Percentiles rank a stretch among this genome's conserved stretches.
Conservation (phyloP, 2,797 vertebrate species). For the Luscinia megarhynchos region DNA sequence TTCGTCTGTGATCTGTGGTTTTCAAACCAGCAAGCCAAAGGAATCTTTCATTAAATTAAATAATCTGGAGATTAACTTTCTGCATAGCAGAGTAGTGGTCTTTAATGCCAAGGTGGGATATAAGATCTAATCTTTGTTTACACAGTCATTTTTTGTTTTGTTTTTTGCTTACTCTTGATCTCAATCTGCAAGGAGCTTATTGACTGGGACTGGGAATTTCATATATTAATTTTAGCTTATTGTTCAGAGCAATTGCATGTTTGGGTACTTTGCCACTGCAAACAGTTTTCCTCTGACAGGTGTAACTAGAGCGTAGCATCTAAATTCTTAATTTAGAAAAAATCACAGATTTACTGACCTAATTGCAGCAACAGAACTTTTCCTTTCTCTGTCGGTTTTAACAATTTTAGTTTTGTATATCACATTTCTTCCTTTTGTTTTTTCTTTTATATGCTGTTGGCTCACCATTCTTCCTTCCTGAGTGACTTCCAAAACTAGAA, state of each 20-base stretch:
- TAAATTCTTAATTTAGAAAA: conserved; percentile 23
- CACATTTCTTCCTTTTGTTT: background rate
- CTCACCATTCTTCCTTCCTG: background rate
- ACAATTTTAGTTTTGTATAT: background rate
- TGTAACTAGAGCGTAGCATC: background rate
- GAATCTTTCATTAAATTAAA: background rate
- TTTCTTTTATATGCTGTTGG: background rate
- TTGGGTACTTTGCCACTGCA: background rate
- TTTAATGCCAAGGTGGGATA: background rate
- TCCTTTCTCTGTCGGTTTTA: background rate
- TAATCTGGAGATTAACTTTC: background rate
- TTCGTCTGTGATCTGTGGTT: background rate
- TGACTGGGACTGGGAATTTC: background rate
- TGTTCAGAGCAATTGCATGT: background rate
- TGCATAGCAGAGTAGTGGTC: background rate
- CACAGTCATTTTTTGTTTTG: background rate
- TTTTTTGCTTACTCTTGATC: background rate
- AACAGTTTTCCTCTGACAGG: background rate
- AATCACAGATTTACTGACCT: background rate
- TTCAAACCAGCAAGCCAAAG: background rate
- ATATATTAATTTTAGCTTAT: background rate
- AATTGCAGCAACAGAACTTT: background rate
- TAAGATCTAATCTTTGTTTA: background rate
- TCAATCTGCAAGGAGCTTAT: background rate
- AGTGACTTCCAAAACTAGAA: background rate